Percentiles rank a stretch among this genome's conserved stretches.
phyloP scores from a whole-genome alignment of 2,113 vertebrate species.

The Eubucco bourcierii region DNA sequence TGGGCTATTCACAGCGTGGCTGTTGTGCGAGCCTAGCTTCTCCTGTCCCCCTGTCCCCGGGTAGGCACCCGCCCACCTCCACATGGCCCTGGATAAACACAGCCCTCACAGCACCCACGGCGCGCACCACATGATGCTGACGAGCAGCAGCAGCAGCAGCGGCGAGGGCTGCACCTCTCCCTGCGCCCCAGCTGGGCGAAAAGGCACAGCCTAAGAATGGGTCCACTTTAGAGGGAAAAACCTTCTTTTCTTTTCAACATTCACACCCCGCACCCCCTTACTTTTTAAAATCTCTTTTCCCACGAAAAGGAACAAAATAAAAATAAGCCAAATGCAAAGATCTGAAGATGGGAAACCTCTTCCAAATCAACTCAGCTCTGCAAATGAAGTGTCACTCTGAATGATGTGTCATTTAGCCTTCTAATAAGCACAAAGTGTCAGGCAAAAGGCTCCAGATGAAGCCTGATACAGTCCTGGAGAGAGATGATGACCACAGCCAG shows the following conservation, averaged over 20 bases:
- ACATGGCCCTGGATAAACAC: slow-evolving; percentile 76
- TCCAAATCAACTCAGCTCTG: background rate
- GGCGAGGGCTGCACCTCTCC: background rate
- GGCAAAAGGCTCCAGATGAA: background rate
- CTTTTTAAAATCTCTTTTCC: accelerated
- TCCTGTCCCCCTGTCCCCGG: slow-evolving; percentile 75
- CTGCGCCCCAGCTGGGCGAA: background rate
- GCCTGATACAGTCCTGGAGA: background rate
- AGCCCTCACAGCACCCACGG: slow-evolving; percentile 67
- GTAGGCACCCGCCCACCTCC: slow-evolving; percentile 81
- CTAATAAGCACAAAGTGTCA: too few species aligned
- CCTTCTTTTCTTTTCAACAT: too few species aligned
- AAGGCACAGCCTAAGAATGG: background rate
- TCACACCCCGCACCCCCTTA: too few species aligned
- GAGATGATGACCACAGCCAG: background rate
- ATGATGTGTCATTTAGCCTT: background rate
- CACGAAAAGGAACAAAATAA: background rate
- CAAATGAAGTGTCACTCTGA: background rate
- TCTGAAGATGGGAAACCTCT: background rate
- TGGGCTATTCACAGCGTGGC: slow-evolving; percentile 81
- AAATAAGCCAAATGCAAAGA: background rate
- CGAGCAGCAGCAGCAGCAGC: slow-evolving; percentile 13
- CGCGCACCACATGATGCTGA: slow-evolving; percentile 73
- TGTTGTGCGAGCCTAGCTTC: slow-evolving; percentile 76
- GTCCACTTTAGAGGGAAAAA: background rate